Base-by-base conservation (phyloP, 2,888 invertebrate species). In the Teleiodes luculella region DNA sequence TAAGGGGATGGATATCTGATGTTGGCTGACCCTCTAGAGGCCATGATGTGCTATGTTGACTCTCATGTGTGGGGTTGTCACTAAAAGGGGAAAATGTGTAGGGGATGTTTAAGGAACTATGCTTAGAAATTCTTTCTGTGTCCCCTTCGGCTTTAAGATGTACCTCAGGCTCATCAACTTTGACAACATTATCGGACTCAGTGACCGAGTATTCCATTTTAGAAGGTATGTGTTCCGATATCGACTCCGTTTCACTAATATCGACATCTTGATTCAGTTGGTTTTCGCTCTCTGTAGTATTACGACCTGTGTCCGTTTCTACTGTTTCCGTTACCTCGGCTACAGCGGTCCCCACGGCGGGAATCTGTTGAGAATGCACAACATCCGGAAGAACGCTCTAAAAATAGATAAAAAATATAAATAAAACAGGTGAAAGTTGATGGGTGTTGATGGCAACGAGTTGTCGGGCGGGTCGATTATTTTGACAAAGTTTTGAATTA, bases 311-410 rank as follows among this genome's bases (percentile, higher is more conserved):
- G 49, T 72, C 72, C 61, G 58, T 65, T 66, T 65, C 71, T 54
- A 71, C 58, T 54, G 62, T 50, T 53, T 70, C 74, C 58, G 69
- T 67, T 63, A 74, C 77, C 55, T 68, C 68, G 43, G 68, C 70
- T 66, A 68, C 71, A 59, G 66, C 75, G 64, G 69, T 70, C 68
- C 67, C 85, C 72, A 75, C 59, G 64, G 78, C 69, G 69, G 76
- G 70, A 74, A 83, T 83, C 78, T 83, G 86, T 81, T 88, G 86
- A 71, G 83, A 84, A 85, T 89, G 83, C 70, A 88, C 88, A 76
- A 89, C 87, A 83, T 89, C 88, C 88, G 88, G 88, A 83, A 89
- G 88, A 80, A 83, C 74, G 67, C 81, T 86, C 88, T 89, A 89
- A 87, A 89, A 89, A 88, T 87, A 88, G 83, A 84, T n/a, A 76